These are phyloP conservation scores for Alauda arvensis DNA, from an alignment of 2,797 vertebrate species.

Conservation along the genomic window DNA sequence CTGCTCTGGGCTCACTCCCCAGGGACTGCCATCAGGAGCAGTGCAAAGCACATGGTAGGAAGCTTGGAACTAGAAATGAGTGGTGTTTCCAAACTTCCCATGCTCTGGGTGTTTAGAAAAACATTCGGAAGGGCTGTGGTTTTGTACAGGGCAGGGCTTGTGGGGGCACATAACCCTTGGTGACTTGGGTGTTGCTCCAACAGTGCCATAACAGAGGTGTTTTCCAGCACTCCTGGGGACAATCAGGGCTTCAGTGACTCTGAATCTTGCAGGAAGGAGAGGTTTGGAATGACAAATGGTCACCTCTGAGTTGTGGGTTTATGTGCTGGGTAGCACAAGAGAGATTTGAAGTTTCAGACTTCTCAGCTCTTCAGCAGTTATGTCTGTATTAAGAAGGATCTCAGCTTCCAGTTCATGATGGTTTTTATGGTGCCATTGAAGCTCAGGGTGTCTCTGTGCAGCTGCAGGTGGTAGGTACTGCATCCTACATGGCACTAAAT, in stretches of 20 bases:
- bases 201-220: not conserved
- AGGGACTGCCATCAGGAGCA: not conserved
- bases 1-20: not conserved
- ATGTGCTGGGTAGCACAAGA: not conserved
- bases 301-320: not conserved
- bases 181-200: not conserved
- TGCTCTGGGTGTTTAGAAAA: not conserved
- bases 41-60: not conserved
- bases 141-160: not conserved
- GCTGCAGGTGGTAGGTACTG: not conserved
- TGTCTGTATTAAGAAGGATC: not conserved
- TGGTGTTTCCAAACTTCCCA: not conserved
- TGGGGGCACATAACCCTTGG: not conserved
- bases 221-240: not conserved
- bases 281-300: not conserved
- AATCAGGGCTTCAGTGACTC: not conserved
- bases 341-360: not conserved
- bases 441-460: not conserved
- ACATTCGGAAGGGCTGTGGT: not conserved
- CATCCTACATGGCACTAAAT: not conserved
- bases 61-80: not conserved
- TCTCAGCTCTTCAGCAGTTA: not conserved
- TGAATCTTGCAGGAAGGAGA: not conserved
- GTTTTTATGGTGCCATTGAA: not conserved
- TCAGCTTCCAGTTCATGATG: not conserved